Evolutionary conservation across 2,888 invertebrate genomes (phyloP), one percentile per base, ranked within the genome.

Genomic region (Branchipolynoe longqiensis): DNA sequence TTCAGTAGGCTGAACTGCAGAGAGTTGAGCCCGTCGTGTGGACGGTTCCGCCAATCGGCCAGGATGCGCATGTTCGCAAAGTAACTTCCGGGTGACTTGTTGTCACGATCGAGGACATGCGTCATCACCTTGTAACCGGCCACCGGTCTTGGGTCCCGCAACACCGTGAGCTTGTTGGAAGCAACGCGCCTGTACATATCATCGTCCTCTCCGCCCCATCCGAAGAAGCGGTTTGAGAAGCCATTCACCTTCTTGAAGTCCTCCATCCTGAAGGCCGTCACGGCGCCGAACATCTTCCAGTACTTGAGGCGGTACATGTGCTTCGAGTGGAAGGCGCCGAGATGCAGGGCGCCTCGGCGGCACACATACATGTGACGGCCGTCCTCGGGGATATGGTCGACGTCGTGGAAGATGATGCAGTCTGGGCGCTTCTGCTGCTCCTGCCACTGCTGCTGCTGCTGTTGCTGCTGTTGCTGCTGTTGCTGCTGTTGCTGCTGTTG

Each of bases 191-290:
- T 31, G 1, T 25, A 62, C 73, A 73, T 73, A 1, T 73, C 73
- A 38, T 73, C 73, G 36, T 73, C 73, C n/a, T 73, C 73, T 22
- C 73, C 73, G 36, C 73, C 73, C 73, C 73, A 73, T 1, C 73
- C 73, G 22, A 73, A 73, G 25, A 73, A 73, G n/a, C 38, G 31
- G 41, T 73, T 73, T 18, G 73, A 73, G 25, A 33, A 73, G 18
- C 73, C 73, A 28, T 73, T 73, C 18, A 73, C 28, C 6, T 73
- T 33, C 41, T 73, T 6, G 38, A 73, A 73, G 40, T 18, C n/a
- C 38, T 3, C 22, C 1, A 40, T 38, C 1, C 73, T 36, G 41
- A 73, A 73, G 14, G 73, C 18, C 25, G 73, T 73, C 1, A 41
- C 73, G 2, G 38, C 73, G 25, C 73, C 73, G 25, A 73, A 73